Percentiles rank a stretch among this genome's conserved stretches.
Conservation (phyloP, 2,797 vertebrate genomes). For the Petrocephalus sullivani region DNA sequence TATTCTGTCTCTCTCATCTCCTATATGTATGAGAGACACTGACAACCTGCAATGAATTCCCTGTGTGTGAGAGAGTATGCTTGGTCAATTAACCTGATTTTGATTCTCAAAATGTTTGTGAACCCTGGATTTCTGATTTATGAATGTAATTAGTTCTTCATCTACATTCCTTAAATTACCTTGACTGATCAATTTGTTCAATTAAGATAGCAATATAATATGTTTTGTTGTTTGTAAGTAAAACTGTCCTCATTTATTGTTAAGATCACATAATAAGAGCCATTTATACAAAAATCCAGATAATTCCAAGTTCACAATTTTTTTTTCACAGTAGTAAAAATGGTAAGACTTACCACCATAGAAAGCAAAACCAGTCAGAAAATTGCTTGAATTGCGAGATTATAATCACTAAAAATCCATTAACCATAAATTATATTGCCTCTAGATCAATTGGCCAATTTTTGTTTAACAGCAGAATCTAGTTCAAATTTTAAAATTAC, state of each 20-base stretch:
- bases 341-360: not conserved
- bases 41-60: not conserved
- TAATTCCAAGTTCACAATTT: not conserved
- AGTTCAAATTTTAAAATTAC: not conserved
- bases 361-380: not conserved
- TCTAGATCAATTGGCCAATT: not conserved
- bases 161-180: not conserved
- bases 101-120: not conserved
- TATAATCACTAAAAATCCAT: not conserved
- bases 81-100: not conserved
- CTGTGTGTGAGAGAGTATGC: not conserved
- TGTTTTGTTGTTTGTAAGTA: not conserved
- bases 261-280: not conserved
- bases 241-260: not conserved
- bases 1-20: not conserved
- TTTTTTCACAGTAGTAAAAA: not conserved
- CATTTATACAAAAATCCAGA: not conserved
- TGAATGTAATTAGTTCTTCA: not conserved
- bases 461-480: not conserved
- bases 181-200: not conserved
- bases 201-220: not conserved
- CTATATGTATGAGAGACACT: not conserved
- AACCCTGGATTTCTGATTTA: not conserved
- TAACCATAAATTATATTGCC: not conserved
- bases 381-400: not conserved